These are phyloP conservation scores for Metaphire vulgaris DNA, from an alignment of 1,140 invertebrate species.

Conservation along the genomic window DNA sequence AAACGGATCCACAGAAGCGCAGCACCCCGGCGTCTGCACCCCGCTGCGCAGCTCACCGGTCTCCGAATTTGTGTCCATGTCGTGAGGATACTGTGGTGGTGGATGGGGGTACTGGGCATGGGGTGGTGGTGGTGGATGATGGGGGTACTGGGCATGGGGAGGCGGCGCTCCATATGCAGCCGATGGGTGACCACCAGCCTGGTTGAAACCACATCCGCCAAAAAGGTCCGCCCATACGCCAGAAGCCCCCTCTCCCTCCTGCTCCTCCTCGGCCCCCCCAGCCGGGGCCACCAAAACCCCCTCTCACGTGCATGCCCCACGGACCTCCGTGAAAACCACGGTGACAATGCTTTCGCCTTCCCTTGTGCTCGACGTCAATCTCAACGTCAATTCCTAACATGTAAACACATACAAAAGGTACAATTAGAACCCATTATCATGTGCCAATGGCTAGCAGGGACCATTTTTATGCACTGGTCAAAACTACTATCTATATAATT, in stretches of 20 bases:
- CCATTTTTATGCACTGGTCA: too few relatives aligned
- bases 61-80: neutral
- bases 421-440: too few relatives aligned
- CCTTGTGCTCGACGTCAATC: neutral
- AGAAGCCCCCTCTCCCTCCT: neutral
- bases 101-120: neutral
- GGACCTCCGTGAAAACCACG: neutral
- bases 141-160: too few relatives aligned
- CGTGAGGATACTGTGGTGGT: neutral
- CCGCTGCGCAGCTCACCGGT: neutral
- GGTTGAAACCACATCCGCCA: neutral
- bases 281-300: neutral
- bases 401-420: too few relatives aligned
- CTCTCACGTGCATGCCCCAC: neutral
- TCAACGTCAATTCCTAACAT: neutral
- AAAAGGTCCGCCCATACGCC: neutral
- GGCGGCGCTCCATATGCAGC: neutral
- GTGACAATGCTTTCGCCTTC: neutral
- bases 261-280: too few relatives aligned
- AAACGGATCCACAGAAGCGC: neutral
- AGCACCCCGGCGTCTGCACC: neutral
- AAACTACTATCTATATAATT: too few relatives aligned
- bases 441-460: too few relatives aligned
- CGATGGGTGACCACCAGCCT: too few relatives aligned
- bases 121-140: neutral